Evolutionary conservation across 2,113 vertebrate genomes (phyloP).

Genomic region (Struthidea cinerea): DNA sequence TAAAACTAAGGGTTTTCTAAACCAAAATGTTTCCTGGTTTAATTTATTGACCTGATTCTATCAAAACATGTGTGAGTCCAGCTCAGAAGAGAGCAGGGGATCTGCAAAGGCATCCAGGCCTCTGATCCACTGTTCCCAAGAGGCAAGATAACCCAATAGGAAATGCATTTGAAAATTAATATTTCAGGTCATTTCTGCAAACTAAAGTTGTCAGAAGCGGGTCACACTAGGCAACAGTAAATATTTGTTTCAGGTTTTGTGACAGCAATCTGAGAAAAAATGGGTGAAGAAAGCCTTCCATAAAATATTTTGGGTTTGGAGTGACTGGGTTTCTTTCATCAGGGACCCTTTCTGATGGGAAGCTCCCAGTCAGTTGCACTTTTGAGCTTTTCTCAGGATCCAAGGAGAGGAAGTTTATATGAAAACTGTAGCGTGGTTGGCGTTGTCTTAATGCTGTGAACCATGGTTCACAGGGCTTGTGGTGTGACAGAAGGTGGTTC

Average conservation of each 20-base stretch:
- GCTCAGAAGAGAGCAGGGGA: background rate
- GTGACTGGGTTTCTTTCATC: background rate
- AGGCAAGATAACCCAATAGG: background rate
- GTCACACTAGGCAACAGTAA: background rate
- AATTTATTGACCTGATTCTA: background rate
- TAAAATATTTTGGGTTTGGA: background rate
- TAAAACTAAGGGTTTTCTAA: background rate
- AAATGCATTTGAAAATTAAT: background rate
- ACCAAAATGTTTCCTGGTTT: background rate
- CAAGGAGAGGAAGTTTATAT: background rate
- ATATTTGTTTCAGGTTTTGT: background rate
- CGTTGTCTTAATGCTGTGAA: accelerated
- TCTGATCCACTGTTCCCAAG: background rate
- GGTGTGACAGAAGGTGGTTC: background rate
- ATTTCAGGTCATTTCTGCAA: background rate
- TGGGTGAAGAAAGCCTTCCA: background rate
- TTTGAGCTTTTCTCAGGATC: background rate
- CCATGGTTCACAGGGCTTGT: background rate
- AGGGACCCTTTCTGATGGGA: background rate
- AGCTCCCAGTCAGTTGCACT: background rate
- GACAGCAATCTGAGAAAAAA: background rate
- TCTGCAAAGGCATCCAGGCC: background rate
- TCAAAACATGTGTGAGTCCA: background rate
- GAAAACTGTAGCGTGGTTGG: background rate
- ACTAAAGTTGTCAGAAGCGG: background rate